phyloP scores from a whole-genome alignment of 2,797 vertebrate genomes.

The Triplophysa bombifrons region DNA sequence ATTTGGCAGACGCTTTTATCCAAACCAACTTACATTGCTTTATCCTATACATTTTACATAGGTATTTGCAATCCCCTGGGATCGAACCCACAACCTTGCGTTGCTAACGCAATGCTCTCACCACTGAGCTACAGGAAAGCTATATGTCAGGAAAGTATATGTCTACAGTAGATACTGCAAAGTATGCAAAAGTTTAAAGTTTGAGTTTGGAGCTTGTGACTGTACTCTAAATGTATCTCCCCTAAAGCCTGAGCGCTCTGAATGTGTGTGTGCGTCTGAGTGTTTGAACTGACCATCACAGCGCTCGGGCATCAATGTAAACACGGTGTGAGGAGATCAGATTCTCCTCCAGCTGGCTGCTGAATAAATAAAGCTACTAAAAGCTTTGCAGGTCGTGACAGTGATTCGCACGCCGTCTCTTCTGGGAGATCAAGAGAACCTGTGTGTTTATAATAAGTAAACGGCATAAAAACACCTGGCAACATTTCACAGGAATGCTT shows the following conservation, averaged over 20 bases:
- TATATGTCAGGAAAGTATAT: too few species aligned
- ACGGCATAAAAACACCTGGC: background rate
- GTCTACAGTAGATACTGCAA: background rate
- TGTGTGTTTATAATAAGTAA: background rate
- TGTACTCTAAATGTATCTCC: constrained; percentile 1
- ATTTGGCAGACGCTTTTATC: too few species aligned
- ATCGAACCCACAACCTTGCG: too few species aligned
- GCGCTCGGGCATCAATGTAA: constrained; percentile 21
- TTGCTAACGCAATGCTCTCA: too few species aligned
- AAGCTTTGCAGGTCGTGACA: constrained; percentile 16
- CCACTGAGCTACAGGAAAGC: too few species aligned
- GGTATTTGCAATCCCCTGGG: too few species aligned
- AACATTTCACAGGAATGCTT: background rate
- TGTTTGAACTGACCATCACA: constrained; percentile 6
- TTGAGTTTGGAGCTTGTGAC: background rate
- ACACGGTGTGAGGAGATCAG: constrained; percentile 21
- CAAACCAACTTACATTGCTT: too few species aligned
- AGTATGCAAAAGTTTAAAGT: too few species aligned
- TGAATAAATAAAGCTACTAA: constrained; percentile 37
- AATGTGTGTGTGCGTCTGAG: background rate
- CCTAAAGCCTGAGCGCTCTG: background rate
- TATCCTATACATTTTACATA: too few species aligned
- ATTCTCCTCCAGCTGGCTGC: constrained; percentile 24
- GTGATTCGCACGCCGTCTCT: constrained; percentile 4
- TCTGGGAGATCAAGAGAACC: background rate